These are phyloP conservation scores for Sigmodon hispidus DNA, from an alignment of 2,113 vertebrate species.

Conservation along the genomic window DNA sequence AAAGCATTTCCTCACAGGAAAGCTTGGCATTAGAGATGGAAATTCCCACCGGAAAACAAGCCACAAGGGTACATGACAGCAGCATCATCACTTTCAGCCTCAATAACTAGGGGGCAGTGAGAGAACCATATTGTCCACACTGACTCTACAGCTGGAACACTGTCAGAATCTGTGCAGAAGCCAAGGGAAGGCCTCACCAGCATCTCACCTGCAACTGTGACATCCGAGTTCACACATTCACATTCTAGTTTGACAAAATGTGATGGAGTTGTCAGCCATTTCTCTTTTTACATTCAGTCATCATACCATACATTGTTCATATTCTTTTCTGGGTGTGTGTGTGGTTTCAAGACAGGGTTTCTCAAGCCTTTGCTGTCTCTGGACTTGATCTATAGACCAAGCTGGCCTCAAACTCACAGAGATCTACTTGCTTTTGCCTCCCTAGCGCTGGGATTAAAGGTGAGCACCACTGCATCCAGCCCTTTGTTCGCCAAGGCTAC, in stretches of 20 bases:
- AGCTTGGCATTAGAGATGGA: neutral
- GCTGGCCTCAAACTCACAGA: too few species aligned
- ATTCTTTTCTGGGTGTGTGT: neutral
- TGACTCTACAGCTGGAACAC: neutral
- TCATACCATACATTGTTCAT: neutral
- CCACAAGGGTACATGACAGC: neutral
- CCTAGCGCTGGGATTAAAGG: too few species aligned
- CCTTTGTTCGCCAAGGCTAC: neutral
- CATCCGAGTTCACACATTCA: neutral
- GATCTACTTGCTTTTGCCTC: neutral
- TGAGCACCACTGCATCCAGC: too few species aligned
- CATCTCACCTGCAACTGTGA: neutral
- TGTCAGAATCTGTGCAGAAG: neutral
- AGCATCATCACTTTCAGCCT: neutral
- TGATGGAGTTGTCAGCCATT: neutral
- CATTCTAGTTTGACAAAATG: neutral
- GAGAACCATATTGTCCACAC: neutral
- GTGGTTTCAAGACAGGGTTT: too few species aligned
- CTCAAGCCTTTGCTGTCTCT: too few species aligned
- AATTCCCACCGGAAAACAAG: neutral
- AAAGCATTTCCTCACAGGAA: neutral
- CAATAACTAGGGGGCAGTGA: neutral
- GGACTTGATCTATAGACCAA: too few species aligned
- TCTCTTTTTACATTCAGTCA: neutral
- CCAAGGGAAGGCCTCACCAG: neutral